A percentile compares a stretch with the other conserved stretches of the same genome.
Conservation (phyloP, 2,113 vertebrate species). For the Neotragus pygmaeus region DNA sequence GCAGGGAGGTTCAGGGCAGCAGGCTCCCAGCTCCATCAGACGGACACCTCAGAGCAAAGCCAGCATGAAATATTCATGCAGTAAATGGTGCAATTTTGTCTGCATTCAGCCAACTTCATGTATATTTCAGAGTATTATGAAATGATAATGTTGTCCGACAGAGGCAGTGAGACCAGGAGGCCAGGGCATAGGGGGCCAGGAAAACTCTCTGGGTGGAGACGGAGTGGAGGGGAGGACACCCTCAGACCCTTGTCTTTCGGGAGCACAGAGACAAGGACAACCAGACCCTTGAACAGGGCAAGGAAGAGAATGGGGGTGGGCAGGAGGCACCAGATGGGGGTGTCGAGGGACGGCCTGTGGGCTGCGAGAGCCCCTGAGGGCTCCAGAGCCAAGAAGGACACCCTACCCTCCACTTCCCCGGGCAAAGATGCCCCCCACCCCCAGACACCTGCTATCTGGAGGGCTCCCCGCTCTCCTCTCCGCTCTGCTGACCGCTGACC, state of each 20-base stretch:
- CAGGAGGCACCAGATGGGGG: rapidly evolving
- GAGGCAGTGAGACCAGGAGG: constrained; percentile 50
- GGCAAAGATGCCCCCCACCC: not conserved
- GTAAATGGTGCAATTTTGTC: constrained; percentile 87
- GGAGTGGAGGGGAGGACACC: too few species aligned
- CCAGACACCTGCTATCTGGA: not conserved
- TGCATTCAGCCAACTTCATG: constrained; percentile 86
- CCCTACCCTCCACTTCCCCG: rapidly evolving
- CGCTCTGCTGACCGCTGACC: not conserved
- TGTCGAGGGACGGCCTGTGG: rapidly evolving
- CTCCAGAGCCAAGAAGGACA: not conserved
- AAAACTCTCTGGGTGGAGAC: not conserved
- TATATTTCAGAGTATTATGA: constrained; percentile 86
- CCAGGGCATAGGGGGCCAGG: not conserved
- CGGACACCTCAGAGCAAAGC: constrained; percentile 77
- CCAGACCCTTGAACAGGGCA: not conserved
- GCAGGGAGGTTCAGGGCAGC: constrained; percentile 49
- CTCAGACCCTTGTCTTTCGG: not conserved
- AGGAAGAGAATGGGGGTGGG: not conserved
- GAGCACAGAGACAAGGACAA: not conserved
- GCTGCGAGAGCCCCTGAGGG: not conserved
- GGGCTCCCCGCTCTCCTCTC: not conserved
- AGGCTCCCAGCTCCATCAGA: constrained; percentile 70
- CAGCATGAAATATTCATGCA: constrained; percentile 87
- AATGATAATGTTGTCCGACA: constrained; percentile 80